These are phyloP conservation scores for Cecropterus lyciades DNA, from an alignment of 1,140 invertebrate genomes.

Conservation along the genomic window DNA sequence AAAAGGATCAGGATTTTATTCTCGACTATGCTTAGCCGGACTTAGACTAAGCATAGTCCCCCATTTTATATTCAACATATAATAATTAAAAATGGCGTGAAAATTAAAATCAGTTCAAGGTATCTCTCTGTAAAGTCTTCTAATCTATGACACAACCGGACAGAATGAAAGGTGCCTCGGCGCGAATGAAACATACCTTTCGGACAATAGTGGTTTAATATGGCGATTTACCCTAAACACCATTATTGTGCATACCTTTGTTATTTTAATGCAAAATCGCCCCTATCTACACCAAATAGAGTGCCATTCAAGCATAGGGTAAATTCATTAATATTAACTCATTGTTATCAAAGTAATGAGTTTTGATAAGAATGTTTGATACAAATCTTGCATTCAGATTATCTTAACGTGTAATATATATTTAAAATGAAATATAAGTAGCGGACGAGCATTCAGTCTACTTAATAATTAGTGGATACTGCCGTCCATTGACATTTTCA, in stretches of 20 bases:
- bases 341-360: conserved; percentile 23
- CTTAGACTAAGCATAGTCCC: no score
- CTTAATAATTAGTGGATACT: no score
- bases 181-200: conserved; percentile 74
- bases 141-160: conserved; percentile 16
- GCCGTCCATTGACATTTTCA: no score
- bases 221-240: conserved; percentile 61
- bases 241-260: conserved; percentile 37
- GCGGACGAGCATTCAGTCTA: no score
- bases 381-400: no score
- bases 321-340: conserved; percentile 24
- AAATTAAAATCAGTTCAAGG: no score
- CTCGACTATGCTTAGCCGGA: no score
- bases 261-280: conserved; percentile 39
- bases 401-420: no score
- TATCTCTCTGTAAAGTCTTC: not conserved
- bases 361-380: conserved; percentile 11
- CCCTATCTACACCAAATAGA: conserved; percentile 20
- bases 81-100: no score
- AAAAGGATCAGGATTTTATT: no score
- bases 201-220: conserved; percentile 71
- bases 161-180: conserved; percentile 64
- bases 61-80: no score
- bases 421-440: no score
- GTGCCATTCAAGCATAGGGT: conserved; percentile 11